Conservation (phyloP, 2,797 vertebrate genomes). For the Emys orbicularis region DNA sequence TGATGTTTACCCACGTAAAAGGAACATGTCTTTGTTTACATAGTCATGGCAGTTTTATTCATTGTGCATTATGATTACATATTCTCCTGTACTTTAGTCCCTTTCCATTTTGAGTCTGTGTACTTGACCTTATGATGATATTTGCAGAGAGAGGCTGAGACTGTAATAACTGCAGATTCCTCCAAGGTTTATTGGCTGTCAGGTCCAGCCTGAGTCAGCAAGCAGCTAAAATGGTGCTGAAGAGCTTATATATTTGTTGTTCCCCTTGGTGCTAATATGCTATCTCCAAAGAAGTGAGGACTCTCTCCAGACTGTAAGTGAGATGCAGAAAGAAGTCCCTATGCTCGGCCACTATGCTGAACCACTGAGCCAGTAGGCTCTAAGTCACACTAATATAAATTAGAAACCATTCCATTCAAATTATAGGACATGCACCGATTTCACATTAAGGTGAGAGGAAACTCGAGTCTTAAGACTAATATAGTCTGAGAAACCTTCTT, state of each 20-base stretch:
- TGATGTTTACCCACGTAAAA: slow-evolving; percentile 48
- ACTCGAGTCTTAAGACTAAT: background rate
- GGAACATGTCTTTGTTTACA: slow-evolving; percentile 29
- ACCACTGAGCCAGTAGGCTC: background rate
- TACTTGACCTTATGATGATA: slow-evolving; percentile 75
- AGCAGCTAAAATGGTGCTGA: slow-evolving; percentile 14
- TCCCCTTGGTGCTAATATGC: background rate
- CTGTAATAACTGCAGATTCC: slow-evolving; percentile 24
- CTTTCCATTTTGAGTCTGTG: slow-evolving; percentile 46
- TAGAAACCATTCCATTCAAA: background rate
- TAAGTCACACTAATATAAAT: rapidly evolving
- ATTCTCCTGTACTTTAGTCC: slow-evolving; percentile 44
- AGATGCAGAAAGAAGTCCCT: background rate
- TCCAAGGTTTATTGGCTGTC: slow-evolving; percentile 15
- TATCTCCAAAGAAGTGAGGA: background rate
- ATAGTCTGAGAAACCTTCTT: background rate
- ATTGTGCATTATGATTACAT: slow-evolving; percentile 47
- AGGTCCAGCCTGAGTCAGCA: slow-evolving; percentile 4
- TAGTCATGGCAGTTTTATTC: slow-evolving; percentile 33
- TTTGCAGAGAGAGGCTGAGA: slow-evolving; percentile 63
- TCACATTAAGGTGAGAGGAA: background rate
- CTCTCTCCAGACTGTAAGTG: background rate
- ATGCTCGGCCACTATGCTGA: background rate
- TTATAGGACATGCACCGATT: background rate
- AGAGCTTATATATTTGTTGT: background rate